A percentile compares a stretch with the other conserved stretches of the same genome.
Conservation (phyloP, 92 coral and sea anemone species). For the Montipora capitata region DNA sequence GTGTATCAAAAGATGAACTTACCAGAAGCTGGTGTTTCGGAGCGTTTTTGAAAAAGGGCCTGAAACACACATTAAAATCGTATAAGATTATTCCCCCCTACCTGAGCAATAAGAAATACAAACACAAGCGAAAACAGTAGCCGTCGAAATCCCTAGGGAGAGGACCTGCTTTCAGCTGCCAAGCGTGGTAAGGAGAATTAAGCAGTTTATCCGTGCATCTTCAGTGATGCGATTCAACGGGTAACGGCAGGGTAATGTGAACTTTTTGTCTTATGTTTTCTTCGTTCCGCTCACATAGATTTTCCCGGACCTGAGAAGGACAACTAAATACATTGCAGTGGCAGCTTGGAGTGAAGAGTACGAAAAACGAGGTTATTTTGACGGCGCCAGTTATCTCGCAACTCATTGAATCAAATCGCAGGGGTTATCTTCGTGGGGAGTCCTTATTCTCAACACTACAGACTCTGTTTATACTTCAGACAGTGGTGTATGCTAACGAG, state of each 20-base stretch:
- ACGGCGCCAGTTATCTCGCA: slow-evolving; percentile 50
- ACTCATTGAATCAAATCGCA: slow-evolving; percentile 53
- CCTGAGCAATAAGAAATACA: slow-evolving; percentile 30
- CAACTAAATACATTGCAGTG: neutral
- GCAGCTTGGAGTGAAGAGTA: neutral
- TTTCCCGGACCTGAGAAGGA: neutral
- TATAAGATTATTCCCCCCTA: slow-evolving; percentile 19
- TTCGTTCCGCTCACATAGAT: slow-evolving; percentile 39
- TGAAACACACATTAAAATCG: slow-evolving; percentile 17
- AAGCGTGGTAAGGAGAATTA: slow-evolving; percentile 79
- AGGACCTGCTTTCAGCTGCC: slow-evolving; percentile 87
- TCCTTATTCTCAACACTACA: slow-evolving; percentile 56
- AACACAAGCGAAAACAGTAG: slow-evolving; percentile 32
- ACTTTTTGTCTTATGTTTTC: slow-evolving; percentile 49
- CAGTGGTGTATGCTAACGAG: slow-evolving; percentile 65
- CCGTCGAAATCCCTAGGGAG: slow-evolving; percentile 80
- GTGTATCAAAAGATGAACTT: slow-evolving; percentile 38
- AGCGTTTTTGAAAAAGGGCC: slow-evolving; percentile 19
- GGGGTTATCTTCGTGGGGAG: slow-evolving; percentile 80
- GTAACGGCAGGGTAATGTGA: slow-evolving; percentile 21
- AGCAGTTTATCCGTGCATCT: slow-evolving; percentile 52
- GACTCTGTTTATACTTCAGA: slow-evolving; percentile 76
- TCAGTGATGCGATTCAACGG: slow-evolving; percentile 32
- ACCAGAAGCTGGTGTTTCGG: slow-evolving; percentile 1
- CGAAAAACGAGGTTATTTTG: slow-evolving; percentile 10